Evolutionary conservation across 2,797 vertebrate species (phyloP).

Genomic region (Sebastes aleutianus): DNA sequence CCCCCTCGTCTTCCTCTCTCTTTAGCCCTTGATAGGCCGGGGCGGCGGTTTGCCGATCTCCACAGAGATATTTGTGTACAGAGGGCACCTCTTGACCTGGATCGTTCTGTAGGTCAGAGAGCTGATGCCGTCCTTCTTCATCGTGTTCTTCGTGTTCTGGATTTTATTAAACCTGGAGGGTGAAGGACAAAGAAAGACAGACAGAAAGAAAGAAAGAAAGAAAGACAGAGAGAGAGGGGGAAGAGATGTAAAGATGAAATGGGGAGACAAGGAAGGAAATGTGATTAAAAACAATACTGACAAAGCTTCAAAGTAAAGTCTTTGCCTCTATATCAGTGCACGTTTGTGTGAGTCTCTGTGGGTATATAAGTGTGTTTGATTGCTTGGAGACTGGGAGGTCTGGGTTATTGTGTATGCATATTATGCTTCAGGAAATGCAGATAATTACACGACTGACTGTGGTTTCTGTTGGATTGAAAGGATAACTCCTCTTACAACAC

Average conservation of each 20-base stretch:
- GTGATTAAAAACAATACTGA: neutral
- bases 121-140: slow-evolving; percentile 97
- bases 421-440: neutral
- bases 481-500: neutral
- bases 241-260: neutral
- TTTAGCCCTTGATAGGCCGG: slow-evolving; percentile 89
- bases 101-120: slow-evolving; percentile 92
- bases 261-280: neutral
- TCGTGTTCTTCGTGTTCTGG: slow-evolving; percentile 98
- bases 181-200: slow-evolving; percentile 4
- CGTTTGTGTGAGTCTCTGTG: neutral
- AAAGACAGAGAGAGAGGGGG: neutral
- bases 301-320: neutral
- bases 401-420: neutral
- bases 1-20: neutral
- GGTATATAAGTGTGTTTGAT: neutral
- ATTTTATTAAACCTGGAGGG: slow-evolving; percentile 94
- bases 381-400: neutral
- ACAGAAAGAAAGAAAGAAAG: slow-evolving; percentile 4
- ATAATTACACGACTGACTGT: neutral
- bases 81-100: slow-evolving; percentile 88
- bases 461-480: neutral
- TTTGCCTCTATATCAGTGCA: neutral
- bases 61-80: slow-evolving; percentile 98
- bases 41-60: slow-evolving; percentile 94